A percentile compares a stretch with the other conserved stretches of the same genome.
Evolutionary conservation across 2,113 vertebrate genomes (phyloP).

Genomic region (Phocoena sinus): DNA sequence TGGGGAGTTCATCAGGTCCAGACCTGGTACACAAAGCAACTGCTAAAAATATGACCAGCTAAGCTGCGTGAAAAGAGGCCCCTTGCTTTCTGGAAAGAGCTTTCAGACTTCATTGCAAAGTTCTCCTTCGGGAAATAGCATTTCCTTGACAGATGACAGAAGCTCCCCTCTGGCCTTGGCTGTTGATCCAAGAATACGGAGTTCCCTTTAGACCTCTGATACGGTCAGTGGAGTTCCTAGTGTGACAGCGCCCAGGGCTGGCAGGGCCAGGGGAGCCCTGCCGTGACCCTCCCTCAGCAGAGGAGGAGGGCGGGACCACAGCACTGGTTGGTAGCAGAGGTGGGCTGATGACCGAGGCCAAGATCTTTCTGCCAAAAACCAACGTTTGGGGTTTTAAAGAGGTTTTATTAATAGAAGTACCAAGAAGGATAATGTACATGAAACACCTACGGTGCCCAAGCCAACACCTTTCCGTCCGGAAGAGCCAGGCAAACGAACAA

Average conservation of each 20-base stretch:
- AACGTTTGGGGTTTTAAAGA: neutral
- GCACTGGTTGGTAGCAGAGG: neutral
- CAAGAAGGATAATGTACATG: neutral
- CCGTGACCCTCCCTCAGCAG: neutral
- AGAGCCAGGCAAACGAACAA: neutral
- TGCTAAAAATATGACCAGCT: neutral
- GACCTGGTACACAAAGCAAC: neutral
- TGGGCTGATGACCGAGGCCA: neutral
- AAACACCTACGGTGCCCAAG: neutral
- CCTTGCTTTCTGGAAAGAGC: neutral
- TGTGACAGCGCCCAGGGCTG: neutral
- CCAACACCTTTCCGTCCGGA: neutral
- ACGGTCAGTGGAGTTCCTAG: neutral
- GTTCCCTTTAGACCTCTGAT: neutral
- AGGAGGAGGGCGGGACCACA: neutral
- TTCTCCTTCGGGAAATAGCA: neutral
- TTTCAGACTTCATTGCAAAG: neutral
- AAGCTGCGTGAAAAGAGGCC: neutral
- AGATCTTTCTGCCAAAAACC: neutral
- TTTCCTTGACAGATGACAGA: neutral
- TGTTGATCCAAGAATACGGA: neutral
- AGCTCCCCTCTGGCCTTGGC: neutral
- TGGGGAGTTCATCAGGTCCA: neutral
- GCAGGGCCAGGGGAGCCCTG: neutral
- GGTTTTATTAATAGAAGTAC: neutral